These are phyloP conservation scores for Lepeophtheirus nordmannii DNA, from an alignment of 2,888 invertebrate genomes.

Conservation along the genomic window DNA sequence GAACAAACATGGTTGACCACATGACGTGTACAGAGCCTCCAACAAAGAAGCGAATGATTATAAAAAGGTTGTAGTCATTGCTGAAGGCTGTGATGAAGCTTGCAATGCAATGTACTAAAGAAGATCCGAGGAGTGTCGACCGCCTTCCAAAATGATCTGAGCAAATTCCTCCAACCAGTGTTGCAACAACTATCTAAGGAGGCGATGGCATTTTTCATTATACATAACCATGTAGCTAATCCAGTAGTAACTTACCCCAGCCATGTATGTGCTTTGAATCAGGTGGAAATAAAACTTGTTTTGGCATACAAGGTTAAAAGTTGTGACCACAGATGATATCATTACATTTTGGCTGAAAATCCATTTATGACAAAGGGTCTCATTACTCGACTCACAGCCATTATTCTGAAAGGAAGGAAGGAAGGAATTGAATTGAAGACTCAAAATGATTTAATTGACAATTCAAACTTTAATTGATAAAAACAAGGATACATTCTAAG, in stretches of 20 bases:
- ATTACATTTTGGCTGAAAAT: background rate
- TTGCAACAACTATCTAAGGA: background rate
- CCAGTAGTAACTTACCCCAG: background rate
- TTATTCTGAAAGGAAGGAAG: too few relatives aligned
- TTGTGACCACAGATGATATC: background rate
- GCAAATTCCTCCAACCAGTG: background rate
- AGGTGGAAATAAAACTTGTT: background rate
- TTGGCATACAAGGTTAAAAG: background rate
- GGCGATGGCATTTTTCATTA: background rate
- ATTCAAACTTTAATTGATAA: too few relatives aligned
- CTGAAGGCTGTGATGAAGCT: background rate
- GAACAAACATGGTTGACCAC: background rate
- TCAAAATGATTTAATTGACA: too few relatives aligned
- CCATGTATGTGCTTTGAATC: background rate
- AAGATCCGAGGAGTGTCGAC: background rate
- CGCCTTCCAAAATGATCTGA: constrained; percentile 7
- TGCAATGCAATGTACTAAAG: background rate
- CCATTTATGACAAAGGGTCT: too few relatives aligned
- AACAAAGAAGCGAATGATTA: background rate
- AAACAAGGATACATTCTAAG: too few relatives aligned
- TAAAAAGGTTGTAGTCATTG: background rate
- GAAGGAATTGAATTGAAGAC: too few relatives aligned
- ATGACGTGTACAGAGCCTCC: background rate
- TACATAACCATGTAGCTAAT: background rate
- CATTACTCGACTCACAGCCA: too few relatives aligned